Evolutionary conservation across 2,113 vertebrate species (phyloP).

Genomic region (Casuarius casuarius): DNA sequence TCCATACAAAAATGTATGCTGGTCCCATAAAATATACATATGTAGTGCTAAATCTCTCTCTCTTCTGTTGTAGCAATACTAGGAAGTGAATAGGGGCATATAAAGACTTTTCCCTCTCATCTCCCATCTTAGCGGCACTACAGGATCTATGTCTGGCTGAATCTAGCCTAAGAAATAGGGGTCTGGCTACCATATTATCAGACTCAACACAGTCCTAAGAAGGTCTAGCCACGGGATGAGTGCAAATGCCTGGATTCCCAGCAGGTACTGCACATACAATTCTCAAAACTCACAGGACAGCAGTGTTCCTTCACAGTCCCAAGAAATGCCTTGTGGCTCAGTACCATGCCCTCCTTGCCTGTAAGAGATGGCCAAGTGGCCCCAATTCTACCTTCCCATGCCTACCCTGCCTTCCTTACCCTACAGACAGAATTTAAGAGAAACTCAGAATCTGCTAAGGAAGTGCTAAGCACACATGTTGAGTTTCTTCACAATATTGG

Average conservation of each 20-base stretch:
- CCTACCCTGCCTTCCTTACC: neutral
- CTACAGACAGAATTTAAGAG: neutral
- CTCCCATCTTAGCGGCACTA: neutral
- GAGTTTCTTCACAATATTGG: neutral
- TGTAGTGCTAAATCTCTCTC: slow-evolving; percentile 12
- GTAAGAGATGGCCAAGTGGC: neutral
- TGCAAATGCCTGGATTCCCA: neutral
- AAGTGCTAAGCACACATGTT: neutral
- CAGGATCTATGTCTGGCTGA: neutral
- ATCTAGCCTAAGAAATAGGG: neutral
- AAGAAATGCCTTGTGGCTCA: neutral
- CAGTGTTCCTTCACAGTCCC: accelerated
- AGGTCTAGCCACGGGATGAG: neutral
- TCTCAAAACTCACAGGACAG: neutral
- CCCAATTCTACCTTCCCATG: neutral
- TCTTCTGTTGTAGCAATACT: neutral
- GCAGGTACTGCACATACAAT: neutral
- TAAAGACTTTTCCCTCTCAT: neutral
- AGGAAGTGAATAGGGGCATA: neutral
- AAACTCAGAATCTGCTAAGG: neutral
- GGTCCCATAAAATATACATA: slow-evolving; percentile 45
- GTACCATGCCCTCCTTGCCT: neutral
- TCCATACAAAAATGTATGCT: neutral
- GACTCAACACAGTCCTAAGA: neutral
- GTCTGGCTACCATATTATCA: neutral